Evolutionary conservation across 2,797 vertebrate species (phyloP).

Genomic region (Gorsachius magnificus): DNA sequence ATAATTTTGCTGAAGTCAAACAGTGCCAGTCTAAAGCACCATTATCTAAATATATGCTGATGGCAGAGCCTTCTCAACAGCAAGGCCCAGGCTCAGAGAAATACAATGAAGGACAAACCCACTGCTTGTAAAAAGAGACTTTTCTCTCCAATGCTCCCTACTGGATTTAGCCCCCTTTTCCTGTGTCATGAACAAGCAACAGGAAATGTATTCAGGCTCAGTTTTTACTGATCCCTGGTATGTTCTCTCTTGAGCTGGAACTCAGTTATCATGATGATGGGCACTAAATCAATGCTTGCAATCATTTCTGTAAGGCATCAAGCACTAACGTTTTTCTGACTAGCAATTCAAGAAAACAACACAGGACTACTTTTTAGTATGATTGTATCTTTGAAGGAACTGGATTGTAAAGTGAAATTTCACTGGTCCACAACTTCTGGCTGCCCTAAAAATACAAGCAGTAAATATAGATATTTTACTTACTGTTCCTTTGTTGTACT

Average conservation of each 20-base stretch:
- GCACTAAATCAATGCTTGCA: background rate
- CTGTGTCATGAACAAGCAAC: background rate
- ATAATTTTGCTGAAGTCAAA: constrained; percentile 2
- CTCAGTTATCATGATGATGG: background rate
- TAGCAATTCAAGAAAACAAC: background rate
- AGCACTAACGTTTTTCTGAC: background rate
- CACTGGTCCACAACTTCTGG: background rate
- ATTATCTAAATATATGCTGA: constrained; percentile 5
- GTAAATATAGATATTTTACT: background rate
- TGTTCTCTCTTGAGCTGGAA: background rate
- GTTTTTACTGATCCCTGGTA: background rate
- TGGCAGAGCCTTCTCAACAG: background rate
- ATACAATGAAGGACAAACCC: background rate
- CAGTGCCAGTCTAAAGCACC: background rate
- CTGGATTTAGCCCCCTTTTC: background rate
- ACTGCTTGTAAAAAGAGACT: background rate
- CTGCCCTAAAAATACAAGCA: background rate
- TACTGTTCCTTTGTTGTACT: background rate
- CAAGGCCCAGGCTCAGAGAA: background rate
- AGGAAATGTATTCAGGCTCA: background rate
- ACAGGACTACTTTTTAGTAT: background rate
- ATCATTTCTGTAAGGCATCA: background rate
- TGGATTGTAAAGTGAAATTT: background rate
- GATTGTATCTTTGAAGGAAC: background rate
- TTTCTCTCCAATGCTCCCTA: background rate